phyloP scores from a whole-genome alignment of 2,888 invertebrate genomes.

The Orchestes rusci region DNA sequence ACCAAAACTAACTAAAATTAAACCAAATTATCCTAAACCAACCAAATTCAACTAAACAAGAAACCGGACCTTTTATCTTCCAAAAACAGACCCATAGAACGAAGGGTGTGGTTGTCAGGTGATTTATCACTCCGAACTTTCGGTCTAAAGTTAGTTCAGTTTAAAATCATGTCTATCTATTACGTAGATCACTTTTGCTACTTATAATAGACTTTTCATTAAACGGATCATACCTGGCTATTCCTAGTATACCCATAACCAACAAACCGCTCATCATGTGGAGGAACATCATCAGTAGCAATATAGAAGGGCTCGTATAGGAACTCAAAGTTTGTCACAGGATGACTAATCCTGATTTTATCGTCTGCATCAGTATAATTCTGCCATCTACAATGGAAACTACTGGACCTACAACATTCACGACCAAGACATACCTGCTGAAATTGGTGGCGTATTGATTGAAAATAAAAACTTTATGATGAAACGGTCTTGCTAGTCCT shows the following conservation, averaged over 20 bases:
- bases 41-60: no score
- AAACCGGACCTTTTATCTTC: no score
- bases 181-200: no score
- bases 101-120: no score
- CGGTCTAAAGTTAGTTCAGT: no score
- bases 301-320: constrained; percentile 92
- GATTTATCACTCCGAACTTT: no score
- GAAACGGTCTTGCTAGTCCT: constrained; percentile 80
- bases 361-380: constrained; percentile 52
- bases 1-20: no score
- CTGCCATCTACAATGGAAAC: constrained; percentile 48
- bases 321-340: constrained; percentile 76
- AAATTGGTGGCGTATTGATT: constrained; percentile 91
- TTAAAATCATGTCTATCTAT: no score
- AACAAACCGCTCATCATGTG: constrained; percentile 82
- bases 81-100: no score
- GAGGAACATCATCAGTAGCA: constrained; percentile 70
- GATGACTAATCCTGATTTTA: constrained; percentile 71
- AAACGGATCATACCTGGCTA: constrained; percentile 87
- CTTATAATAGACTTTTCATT: no score
- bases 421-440: constrained; percentile 53
- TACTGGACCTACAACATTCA: neutral
- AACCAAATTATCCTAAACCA: no score
- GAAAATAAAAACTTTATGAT: constrained; percentile 85
- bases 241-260: constrained; percentile 91